Evolutionary conservation across 2,888 invertebrate genomes (phyloP).

Genomic region (Teleiodes luculella): DNA sequence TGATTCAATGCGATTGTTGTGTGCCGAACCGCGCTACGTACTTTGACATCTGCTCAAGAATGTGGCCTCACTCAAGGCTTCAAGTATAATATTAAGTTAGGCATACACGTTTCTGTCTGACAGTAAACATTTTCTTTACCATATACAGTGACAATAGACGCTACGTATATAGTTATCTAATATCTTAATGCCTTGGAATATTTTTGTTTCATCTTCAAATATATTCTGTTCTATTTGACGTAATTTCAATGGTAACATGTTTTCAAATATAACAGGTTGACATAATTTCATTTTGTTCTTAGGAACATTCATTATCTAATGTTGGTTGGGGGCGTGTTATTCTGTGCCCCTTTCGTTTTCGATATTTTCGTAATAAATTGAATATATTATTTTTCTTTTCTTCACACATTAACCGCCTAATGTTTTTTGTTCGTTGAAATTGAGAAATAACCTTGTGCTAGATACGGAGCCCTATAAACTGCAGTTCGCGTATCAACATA

Average conservation of each 20-base stretch:
- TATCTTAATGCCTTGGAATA: neutral
- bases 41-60: conserved; percentile 67
- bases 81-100: conserved; percentile 43
- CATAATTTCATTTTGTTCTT: neutral
- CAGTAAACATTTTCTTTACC: conserved; percentile 41
- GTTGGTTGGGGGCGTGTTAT: neutral
- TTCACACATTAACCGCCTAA: neutral
- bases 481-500: conserved; percentile 12
- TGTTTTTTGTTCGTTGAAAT: too few relatives aligned
- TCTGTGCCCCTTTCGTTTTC: neutral
- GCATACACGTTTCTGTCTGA: conserved; percentile 37
- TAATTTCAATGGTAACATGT: neutral
- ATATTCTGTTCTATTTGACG: neutral
- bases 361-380: neutral
- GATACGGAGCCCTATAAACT: conserved; percentile 18
- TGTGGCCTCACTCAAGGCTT: conserved; percentile 62
- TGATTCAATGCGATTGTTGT: conserved; percentile 29
- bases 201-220: neutral
- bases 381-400: neutral
- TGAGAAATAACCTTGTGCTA: conserved; percentile 18
- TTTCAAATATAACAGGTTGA: neutral
- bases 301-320: neutral
- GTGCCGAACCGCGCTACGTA: conserved; percentile 46
- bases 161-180: conserved; percentile 15
- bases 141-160: conserved; percentile 23